phyloP scores from a whole-genome alignment of 2,888 invertebrate genomes.

The Bursaphelenchus okinawaensis region DNA sequence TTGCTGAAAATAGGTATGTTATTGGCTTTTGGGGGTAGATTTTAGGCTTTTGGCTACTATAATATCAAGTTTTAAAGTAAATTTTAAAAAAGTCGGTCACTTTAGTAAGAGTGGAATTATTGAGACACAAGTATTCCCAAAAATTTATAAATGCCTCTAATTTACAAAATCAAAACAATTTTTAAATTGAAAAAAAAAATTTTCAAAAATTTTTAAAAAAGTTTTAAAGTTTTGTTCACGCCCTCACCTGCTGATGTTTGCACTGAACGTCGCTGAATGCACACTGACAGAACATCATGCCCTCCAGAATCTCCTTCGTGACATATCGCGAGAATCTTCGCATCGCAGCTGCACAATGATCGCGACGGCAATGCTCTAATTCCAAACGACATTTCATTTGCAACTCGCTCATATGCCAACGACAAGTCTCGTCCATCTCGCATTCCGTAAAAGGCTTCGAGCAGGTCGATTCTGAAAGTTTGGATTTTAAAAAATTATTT shows the following conservation, averaged over 20 bases:
- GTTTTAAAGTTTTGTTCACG: too few species aligned
- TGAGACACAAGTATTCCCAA: background rate
- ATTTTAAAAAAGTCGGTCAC: too few species aligned
- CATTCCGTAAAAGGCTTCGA: slow-evolving; percentile 38
- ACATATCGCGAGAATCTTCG: slow-evolving; percentile 49
- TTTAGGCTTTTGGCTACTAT: too few species aligned
- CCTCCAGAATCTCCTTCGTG: slow-evolving; percentile 37
- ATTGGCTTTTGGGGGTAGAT: too few species aligned
- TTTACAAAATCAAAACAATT: background rate
- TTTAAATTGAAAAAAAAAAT: too few species aligned
- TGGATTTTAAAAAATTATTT: too few species aligned
- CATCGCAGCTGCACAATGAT: slow-evolving; percentile 48
- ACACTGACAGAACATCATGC: slow-evolving; percentile 52
- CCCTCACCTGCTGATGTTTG: slow-evolving; percentile 40
- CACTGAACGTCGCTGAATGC: slow-evolving; percentile 38
- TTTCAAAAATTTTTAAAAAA: too few species aligned
- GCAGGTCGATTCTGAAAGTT: slow-evolving; percentile 46
- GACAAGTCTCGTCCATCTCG: slow-evolving; percentile 43
- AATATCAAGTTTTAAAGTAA: too few species aligned
- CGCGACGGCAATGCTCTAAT: slow-evolving; percentile 27
- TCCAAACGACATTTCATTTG: slow-evolving; percentile 33
- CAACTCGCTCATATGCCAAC: slow-evolving; percentile 48
- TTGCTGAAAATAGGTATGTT: slow-evolving; percentile 36
- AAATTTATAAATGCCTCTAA: background rate
- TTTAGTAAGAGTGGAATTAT: too few species aligned